Evolutionary conservation across 1,140 invertebrate genomes (phyloP), one percentile per base, ranked within the genome.

Genomic region (Lepidurus packardi): DNA sequence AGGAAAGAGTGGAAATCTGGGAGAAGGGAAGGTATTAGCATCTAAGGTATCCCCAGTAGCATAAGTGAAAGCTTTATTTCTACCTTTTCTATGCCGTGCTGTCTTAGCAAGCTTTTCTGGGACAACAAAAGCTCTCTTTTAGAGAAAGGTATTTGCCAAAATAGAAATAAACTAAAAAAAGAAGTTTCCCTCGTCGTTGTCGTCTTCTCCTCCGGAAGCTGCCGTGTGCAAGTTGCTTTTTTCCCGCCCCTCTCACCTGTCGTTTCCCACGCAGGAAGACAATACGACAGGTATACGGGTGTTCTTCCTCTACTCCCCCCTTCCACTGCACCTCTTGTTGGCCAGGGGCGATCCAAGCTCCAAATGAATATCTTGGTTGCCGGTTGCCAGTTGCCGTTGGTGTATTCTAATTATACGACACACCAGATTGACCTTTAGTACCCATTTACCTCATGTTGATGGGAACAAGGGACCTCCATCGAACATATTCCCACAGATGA

Each of bases 401-500:
- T 34, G 34, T 34, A 34, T 65, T 16, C 13, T 65, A 65, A 65
- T 65, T 65, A 65, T 65, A 65, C 21, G 53, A 65, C 53, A 65
- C 53, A 65, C 53, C 13, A 7, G 21, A 65, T n/a, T 65, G 53
- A 65, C 53, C 53, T 65, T 65, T 65, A 21, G 53, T 65, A 13
- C 53, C 16, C 21, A n/a, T 21, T 65, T 65, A 65, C 53, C 53
- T 65, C 53, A 65, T 65, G 16, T 65, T 7, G 53, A 13, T 65
- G 53, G 53, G 53, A 65, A 65, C 53, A 65, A n/a, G 53, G 53
- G 53, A 65, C 53, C 53, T 65, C 53, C 53, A 16, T 65, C 53
- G 53, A 65, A 65, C 53, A 65, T 65, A 65, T 65, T 65, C 53
- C 53, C 53, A 65, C 53, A 65, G 21, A 65, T 21, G 21, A 13